Percentiles rank a stretch among this genome's conserved stretches.
Conservation (phyloP, 2,113 vertebrate genomes). For the Thryonomys swinderianus region DNA sequence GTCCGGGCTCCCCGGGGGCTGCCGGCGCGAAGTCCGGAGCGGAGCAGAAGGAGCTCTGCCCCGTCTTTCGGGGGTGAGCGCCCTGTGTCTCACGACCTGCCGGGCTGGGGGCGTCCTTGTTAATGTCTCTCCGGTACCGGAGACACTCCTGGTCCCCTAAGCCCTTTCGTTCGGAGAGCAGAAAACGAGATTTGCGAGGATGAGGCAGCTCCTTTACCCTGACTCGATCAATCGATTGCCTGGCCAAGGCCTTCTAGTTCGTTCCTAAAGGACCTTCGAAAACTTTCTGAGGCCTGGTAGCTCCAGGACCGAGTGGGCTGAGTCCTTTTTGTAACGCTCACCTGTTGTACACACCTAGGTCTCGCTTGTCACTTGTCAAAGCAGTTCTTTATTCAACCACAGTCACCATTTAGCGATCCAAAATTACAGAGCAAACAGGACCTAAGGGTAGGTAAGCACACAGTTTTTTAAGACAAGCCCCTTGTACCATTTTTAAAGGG, state of each 20-base stretch:
- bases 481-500: neutral
- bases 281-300: neutral
- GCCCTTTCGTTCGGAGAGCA: neutral
- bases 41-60: neutral
- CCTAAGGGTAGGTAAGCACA: neutral
- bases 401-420: neutral
- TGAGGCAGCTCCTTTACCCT: neutral
- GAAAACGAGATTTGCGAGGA: neutral
- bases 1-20: neutral
- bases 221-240: neutral
- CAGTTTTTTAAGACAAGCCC: neutral
- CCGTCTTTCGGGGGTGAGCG: neutral
- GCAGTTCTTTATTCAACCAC: neutral
- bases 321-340: neutral
- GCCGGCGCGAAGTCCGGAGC: neutral
- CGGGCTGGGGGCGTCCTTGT: neutral
- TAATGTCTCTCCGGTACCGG: rapidly evolving
- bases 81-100: too few species aligned
- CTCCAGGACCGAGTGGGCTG: neutral
- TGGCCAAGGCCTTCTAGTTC: neutral
- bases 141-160: neutral
- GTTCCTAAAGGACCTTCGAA: neutral
- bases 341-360: neutral
- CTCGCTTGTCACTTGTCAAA: neutral
- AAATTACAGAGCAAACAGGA: neutral